Evolutionary conservation across 2,888 invertebrate genomes (phyloP), one percentile per base, ranked within the genome.

Genomic region (Lepas anatifera): DNA sequence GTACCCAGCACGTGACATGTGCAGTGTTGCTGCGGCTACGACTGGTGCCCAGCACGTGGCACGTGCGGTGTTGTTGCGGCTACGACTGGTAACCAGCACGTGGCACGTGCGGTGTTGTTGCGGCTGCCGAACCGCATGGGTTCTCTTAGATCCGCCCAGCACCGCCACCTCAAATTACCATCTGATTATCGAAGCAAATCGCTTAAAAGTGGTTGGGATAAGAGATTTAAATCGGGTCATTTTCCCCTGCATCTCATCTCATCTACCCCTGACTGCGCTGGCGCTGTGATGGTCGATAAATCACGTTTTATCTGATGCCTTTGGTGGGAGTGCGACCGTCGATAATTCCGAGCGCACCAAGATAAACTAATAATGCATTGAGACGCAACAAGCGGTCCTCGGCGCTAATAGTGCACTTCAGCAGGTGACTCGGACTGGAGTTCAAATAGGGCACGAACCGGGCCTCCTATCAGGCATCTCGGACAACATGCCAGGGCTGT

Each of bases 331-430:
- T 22, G 8, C 35, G 58, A 25, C 29, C 22, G 35, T 35, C 58
- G 22, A 58, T 58, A 58, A 32, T 58, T 32, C 32, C 22, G 8
- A 22, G 25, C 2, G 32, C 58, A 35, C n/a, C 58, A 35, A 58
- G 58, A 58, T 58, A 58, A 58, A 58, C 58, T 58, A 58, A 58
- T 58, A 58, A 58, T 58, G 58, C 58, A 58, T 58, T 32, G 58
- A 58, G 58, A 35, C 58, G 35, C 58, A 35, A 58, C 58, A 18
- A 58, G 58, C 25, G 58, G 58, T 35, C 58, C 18, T 29, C 11
- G 6, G 32, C 25, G 18, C 52, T 35, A 18, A 32, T 58, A 35
- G 35, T 58, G 32, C 32, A 22, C 35, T n/a, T n/a, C n/a, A n/a
- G n/a, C n/a, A n/a, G n/a, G n/a, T n/a, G n/a, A n/a, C n/a, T n/a